Percentiles rank a stretch among this genome's conserved stretches.
Conservation (phyloP, 2,113 vertebrate species). For the Corythaeola cristata region DNA sequence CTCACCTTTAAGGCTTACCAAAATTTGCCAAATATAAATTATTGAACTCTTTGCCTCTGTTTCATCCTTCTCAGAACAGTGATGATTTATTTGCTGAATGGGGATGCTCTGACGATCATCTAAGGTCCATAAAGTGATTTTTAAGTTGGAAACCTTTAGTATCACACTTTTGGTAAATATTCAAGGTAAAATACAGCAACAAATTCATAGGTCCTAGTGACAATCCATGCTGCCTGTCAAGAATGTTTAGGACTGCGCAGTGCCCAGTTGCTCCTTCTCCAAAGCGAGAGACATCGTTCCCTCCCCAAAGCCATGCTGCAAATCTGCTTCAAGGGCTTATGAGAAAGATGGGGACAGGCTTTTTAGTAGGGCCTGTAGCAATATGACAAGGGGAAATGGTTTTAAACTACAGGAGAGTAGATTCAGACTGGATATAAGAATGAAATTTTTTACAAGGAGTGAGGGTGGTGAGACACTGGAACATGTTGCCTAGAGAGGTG, state of each 20-base stretch:
- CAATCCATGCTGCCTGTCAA: background rate
- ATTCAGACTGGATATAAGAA: background rate
- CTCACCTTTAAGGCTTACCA: background rate
- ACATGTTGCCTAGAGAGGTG: background rate
- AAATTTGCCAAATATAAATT: background rate
- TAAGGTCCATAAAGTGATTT: background rate
- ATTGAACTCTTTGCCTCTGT: background rate
- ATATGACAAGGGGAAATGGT: background rate
- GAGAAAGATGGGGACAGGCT: background rate
- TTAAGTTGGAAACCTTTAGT: background rate
- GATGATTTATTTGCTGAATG: background rate
- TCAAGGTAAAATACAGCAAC: background rate
- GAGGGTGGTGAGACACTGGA: background rate
- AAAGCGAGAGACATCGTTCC: accelerated
- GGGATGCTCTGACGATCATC: background rate
- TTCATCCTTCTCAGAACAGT: background rate
- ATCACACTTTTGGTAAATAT: background rate
- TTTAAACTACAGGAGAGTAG: background rate
- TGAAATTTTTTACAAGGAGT: background rate
- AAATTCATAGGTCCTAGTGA: background rate
- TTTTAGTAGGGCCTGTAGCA: background rate
- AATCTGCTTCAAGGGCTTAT: background rate
- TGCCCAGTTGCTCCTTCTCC: background rate
- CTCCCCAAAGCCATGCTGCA: background rate
- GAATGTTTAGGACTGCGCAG: background rate